Base-by-base conservation (phyloP, 2,113 vertebrate species). In the Corythornis vintsioides region DNA sequence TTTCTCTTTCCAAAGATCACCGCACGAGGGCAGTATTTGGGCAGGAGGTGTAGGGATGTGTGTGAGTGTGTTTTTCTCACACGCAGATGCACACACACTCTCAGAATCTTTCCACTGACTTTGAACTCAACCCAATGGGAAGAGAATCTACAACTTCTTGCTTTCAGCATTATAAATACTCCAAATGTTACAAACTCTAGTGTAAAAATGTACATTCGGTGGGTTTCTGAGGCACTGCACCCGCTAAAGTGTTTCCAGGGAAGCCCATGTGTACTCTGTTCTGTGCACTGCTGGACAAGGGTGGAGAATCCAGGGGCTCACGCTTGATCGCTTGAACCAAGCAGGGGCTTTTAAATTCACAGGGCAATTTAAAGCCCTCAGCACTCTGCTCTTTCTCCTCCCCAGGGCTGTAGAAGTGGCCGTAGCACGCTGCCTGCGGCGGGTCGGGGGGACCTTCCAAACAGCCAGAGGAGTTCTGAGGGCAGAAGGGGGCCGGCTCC, bases 271-370 rank as follows among this genome's bases (percentile, higher is more conserved):
- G 97, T 59, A 86, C 86, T 52, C 97, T 90, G 26, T 98, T 97
- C 48, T 97, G 98, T 33, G 97, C 78, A 8, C 76, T 94, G 75
- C 91, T 92, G 3, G 97, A 91, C 98, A 99, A 97, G 0, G 97
- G 97, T 4, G 98, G 97, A 8, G 98, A 98, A 95, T 99, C 99
- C 95, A 98, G 96, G 38, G 98, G 98, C 93, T 99, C 99, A 17
- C 98, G 97, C 86, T 99, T 99, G 97, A 99, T 98, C 3, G 98
- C 95, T 52, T 98, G 98, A 84, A 98, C 92, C 57, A 98, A 88
- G 60, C 97, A 96, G 5, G 98, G 97, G 57, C 93, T 98, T 97
- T 98, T 98, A 96, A 98, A 98, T 95, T 98, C 97, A 4, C 97
- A 98, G 0, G 95, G 94, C 80, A 96, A 94, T 93, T 96, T 98